phyloP scores from a whole-genome alignment of 2,797 vertebrate genomes.

The Brotula barbata region DNA sequence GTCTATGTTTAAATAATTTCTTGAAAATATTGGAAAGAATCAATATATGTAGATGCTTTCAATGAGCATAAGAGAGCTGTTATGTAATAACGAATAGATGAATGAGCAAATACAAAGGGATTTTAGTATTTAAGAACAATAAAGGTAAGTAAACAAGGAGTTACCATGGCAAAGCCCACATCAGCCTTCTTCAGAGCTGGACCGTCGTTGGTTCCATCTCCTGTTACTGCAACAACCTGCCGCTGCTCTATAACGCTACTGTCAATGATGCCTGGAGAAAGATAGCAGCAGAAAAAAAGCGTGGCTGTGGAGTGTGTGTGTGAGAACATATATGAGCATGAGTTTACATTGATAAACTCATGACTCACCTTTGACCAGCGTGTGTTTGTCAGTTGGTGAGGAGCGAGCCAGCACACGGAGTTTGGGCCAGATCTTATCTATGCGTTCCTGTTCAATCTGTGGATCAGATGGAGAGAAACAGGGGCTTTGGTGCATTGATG shows the following conservation, averaged over 20 bases:
- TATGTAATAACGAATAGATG: neutral
- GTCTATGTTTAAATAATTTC: too few species aligned
- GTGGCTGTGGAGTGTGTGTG: neutral
- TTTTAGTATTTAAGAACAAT: slow-evolving; percentile 11
- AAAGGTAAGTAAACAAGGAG: too few species aligned
- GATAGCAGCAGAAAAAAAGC: slow-evolving; percentile 23
- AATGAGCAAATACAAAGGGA: slow-evolving; percentile 2
- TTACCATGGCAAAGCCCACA: slow-evolving; percentile 98
- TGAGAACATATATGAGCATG: neutral
- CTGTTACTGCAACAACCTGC: slow-evolving; percentile 96
- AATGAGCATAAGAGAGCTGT: too few species aligned
- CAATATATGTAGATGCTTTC: too few species aligned
- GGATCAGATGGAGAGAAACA: slow-evolving; percentile 12
- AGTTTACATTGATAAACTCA: neutral
- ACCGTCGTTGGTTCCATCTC: slow-evolving; percentile 96
- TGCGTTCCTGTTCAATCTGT: slow-evolving; percentile 91
- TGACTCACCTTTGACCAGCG: slow-evolving; percentile 90
- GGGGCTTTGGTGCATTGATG: neutral
- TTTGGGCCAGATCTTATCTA: slow-evolving; percentile 95
- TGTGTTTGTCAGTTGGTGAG: slow-evolving; percentile 92
- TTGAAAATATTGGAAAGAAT: too few species aligned
- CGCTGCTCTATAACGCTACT: slow-evolving; percentile 92
- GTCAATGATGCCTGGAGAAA: slow-evolving; percentile 91
- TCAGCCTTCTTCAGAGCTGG: slow-evolving; percentile 99
- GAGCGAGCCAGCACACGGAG: slow-evolving; percentile 90